phyloP scores from a whole-genome alignment of 2,888 invertebrate genomes.

The Torymus tubicola region DNA sequence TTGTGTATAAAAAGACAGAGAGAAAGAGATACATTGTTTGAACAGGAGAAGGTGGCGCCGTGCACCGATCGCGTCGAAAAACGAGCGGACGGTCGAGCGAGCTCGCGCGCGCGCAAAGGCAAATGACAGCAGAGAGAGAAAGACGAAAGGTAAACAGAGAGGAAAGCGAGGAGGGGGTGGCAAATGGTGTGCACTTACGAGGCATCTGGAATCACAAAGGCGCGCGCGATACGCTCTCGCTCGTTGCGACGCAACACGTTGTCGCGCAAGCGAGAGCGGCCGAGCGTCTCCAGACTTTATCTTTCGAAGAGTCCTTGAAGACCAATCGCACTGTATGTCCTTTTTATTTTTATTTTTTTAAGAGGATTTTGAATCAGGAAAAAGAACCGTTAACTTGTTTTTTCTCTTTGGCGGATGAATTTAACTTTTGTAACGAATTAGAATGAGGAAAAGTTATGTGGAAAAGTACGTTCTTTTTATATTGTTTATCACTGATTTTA shows the following conservation, averaged over 20 bases:
- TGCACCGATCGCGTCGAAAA: slow-evolving; percentile 51
- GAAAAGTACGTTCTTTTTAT: slow-evolving; percentile 42
- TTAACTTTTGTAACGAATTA: slow-evolving; percentile 45
- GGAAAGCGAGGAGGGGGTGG: slow-evolving; percentile 65
- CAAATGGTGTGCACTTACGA: slow-evolving; percentile 69
- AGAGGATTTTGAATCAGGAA: slow-evolving; percentile 42
- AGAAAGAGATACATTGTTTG: slow-evolving; percentile 64
- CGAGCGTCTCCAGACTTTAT: slow-evolving; percentile 25
- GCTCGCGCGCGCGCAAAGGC: slow-evolving; percentile 43
- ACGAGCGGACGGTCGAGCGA: slow-evolving; percentile 23
- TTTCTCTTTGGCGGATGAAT: slow-evolving; percentile 38
- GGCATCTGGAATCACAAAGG: slow-evolving; percentile 61
- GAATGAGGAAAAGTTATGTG: slow-evolving; percentile 52
- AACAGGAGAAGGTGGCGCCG: slow-evolving; percentile 23
- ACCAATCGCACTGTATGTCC: slow-evolving; percentile 15
- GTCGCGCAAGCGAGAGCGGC: slow-evolving; percentile 13
- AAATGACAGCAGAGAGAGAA: slow-evolving; percentile 56
- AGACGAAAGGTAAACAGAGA: slow-evolving; percentile 53
- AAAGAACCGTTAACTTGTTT: slow-evolving; percentile 42
- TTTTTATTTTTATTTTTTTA: slow-evolving; percentile 26
- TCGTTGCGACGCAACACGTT: slow-evolving; percentile 61
- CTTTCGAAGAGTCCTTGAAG: slow-evolving; percentile 36
- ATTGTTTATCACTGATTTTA: slow-evolving; percentile 50
- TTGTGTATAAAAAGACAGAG: slow-evolving; percentile 65
- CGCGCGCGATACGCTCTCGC: slow-evolving; percentile 12